phyloP scores from a whole-genome alignment of 2,113 vertebrate genomes.

The Callithrix jacchus region DNA sequence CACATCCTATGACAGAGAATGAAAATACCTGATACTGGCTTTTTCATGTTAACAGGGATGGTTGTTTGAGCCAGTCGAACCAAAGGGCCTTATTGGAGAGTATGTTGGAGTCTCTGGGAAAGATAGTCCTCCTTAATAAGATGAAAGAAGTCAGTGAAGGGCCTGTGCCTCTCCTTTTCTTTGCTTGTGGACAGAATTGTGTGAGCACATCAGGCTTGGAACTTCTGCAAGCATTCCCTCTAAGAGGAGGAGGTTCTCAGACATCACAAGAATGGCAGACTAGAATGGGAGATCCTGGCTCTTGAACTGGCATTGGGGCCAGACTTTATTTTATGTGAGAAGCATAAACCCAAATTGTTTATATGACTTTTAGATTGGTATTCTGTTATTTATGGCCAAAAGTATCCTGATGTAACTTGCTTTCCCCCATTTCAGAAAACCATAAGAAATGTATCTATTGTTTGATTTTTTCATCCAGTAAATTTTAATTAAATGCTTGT shows the following conservation, averaged over 20 bases:
- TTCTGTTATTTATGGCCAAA: neutral
- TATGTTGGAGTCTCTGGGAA: neutral
- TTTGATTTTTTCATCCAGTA: neutral
- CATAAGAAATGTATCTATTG: neutral
- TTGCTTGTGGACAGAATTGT: neutral
- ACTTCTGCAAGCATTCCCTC: neutral
- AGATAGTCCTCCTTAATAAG: neutral
- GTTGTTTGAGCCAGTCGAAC: neutral
- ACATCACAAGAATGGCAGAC: neutral
- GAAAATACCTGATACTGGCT: neutral
- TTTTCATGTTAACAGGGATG: neutral
- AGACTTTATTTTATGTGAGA: neutral
- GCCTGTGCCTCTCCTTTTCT: neutral
- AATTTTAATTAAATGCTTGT: slow-evolving; percentile 38
- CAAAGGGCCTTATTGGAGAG: neutral
- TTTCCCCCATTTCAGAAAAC: neutral
- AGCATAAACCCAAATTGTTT: neutral
- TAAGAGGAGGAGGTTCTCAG: neutral
- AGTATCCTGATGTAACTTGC: neutral
- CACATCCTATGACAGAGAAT: neutral
- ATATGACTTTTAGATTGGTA: neutral
- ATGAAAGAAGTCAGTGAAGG: neutral
- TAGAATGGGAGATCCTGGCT: neutral
- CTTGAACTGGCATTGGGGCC: neutral
- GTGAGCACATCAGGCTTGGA: neutral